Evolutionary conservation across 2,888 invertebrate species (phyloP).

Genomic region (Nematopogon swammerdamellus): DNA sequence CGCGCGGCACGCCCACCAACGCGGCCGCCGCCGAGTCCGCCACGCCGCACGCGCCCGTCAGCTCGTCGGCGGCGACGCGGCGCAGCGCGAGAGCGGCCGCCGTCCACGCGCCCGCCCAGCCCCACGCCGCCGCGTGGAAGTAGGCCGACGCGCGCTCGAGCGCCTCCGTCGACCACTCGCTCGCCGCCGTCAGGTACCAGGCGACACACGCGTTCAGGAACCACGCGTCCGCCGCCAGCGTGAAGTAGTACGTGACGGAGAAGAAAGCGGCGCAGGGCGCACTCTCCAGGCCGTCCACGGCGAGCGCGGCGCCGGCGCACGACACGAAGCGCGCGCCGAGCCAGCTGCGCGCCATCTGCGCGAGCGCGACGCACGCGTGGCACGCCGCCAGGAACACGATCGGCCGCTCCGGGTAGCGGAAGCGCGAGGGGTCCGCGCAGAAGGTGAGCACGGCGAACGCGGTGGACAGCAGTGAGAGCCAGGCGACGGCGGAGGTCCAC

Average conservation of each 20-base stretch:
- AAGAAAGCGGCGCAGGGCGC: conserved; percentile 71
- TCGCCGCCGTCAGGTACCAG: conserved; percentile 86
- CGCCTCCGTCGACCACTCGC: conserved; percentile 92
- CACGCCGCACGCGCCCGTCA: conserved; percentile 82
- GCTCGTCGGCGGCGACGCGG: conserved; percentile 73
- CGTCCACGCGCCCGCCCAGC: conserved; percentile 80
- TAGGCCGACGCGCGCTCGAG: conserved; percentile 82
- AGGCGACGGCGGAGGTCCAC: conserved; percentile 75
- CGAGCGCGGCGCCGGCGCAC: conserved; percentile 35
- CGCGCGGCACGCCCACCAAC: conserved; percentile 59
- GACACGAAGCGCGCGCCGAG: conserved; percentile 39
- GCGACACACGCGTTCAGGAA: conserved; percentile 86
- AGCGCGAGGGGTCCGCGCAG: conserved; percentile 83
- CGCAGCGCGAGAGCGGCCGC: conserved; percentile 78
- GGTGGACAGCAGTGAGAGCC: conserved; percentile 76
- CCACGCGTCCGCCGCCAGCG: conserved; percentile 79
- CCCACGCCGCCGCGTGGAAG: conserved; percentile 86
- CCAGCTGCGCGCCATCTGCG: conserved; percentile 68
- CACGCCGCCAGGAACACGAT: conserved; percentile 88
- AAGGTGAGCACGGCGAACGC: conserved; percentile 83
- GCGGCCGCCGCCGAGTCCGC: conserved; percentile 57
- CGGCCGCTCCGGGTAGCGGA: conserved; percentile 90
- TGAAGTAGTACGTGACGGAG: conserved; percentile 73
- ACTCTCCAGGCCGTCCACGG: conserved; percentile 46
- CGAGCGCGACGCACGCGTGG: conserved; percentile 75